Evolutionary conservation across 2,888 invertebrate genomes (phyloP).

Genomic region (Acleris cristana): DNA sequence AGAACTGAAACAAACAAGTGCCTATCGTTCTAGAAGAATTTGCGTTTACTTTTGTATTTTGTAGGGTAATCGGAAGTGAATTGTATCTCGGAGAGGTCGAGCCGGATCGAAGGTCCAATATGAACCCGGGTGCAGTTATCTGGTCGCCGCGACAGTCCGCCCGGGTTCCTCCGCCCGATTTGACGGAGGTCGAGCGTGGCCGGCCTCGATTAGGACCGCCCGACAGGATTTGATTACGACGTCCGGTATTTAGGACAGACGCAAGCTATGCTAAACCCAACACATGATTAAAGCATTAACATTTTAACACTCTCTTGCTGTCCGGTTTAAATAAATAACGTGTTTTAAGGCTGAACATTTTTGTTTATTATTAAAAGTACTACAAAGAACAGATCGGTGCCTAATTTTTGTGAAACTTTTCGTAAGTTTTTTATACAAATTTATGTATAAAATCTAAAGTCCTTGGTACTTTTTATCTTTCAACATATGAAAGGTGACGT

Average conservation of each 20-base stretch:
- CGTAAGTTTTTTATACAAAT: too few relatives aligned
- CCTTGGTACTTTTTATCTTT: too few relatives aligned
- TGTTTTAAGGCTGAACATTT: not conserved
- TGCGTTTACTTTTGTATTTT: constrained; percentile 4
- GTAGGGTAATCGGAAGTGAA: constrained; percentile 13
- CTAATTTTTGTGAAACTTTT: too few relatives aligned
- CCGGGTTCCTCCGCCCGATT: constrained; percentile 64
- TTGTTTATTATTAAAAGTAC: too few relatives aligned
- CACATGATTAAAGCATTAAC: constrained; percentile 49
- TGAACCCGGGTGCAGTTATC: constrained; percentile 53
- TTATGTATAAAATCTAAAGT: too few relatives aligned
- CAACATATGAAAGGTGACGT: too few relatives aligned
- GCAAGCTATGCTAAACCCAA: constrained; percentile 43
- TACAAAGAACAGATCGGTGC: too few relatives aligned
- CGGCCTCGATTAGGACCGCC: constrained; percentile 67
- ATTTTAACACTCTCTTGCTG: constrained; percentile 22
- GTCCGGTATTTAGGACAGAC: constrained; percentile 43
- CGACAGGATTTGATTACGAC: constrained; percentile 70
- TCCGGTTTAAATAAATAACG: not conserved
- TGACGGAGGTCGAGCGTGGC: constrained; percentile 77
- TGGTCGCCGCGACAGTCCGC: constrained; percentile 59
- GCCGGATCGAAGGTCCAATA: constrained; percentile 25
- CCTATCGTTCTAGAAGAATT: not conserved
- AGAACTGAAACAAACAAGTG: not conserved
- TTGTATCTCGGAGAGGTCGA: constrained; percentile 26